Conservation (phyloP, 2,113 vertebrate genomes). For the Pituophis catenifer region DNA sequence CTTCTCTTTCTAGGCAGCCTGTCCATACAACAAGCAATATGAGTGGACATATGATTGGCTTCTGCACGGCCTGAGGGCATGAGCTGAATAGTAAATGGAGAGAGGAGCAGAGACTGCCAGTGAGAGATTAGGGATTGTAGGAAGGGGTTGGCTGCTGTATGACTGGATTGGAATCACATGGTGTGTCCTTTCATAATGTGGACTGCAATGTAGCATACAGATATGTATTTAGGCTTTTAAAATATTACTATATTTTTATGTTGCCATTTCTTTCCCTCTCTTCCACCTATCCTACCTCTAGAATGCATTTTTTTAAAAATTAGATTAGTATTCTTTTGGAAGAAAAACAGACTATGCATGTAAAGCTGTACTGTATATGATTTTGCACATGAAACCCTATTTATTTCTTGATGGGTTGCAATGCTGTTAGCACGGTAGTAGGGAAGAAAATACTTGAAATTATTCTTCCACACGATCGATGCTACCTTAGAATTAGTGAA, state of each 20-base stretch:
- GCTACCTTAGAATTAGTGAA: not conserved
- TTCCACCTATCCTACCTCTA: not conserved
- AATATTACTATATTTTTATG: not conserved
- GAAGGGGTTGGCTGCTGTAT: not conserved
- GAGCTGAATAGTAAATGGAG: conserved; percentile 39
- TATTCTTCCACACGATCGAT: not conserved
- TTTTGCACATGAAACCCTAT: not conserved
- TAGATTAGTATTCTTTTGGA: not conserved
- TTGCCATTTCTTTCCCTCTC: not conserved
- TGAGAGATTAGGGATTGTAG: not conserved
- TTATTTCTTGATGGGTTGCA: not conserved
- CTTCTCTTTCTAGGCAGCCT: rapidly evolving
- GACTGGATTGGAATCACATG: not conserved
- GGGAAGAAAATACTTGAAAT: not conserved
- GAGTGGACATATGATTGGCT: conserved; percentile 23
- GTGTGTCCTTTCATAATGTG: not conserved
- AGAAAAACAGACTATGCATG: not conserved
- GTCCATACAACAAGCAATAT: rapidly evolving
- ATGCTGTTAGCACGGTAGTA: not conserved
- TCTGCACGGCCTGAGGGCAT: rapidly evolving
- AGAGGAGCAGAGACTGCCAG: not conserved
- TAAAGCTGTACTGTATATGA: not conserved
- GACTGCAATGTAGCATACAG: not conserved
- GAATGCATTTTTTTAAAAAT: conserved; percentile 3
- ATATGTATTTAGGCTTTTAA: not conserved